Conservation (phyloP, 2,888 invertebrate genomes). For the Heliothis peltigera region DNA sequence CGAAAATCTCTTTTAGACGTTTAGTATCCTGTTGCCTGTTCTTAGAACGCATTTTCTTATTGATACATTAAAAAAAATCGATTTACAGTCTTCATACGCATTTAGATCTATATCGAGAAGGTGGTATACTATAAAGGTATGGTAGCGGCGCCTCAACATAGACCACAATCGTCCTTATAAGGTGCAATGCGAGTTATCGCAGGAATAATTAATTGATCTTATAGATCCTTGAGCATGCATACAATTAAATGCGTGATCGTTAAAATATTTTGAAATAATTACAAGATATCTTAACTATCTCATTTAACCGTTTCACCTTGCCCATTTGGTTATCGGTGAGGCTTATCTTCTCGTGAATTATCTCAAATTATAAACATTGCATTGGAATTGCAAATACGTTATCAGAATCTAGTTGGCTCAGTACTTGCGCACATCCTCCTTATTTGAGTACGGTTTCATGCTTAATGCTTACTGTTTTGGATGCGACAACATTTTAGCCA, state of each 20-base stretch:
- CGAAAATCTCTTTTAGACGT: constrained; percentile 34
- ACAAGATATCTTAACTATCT: constrained; percentile 51
- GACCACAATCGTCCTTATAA: constrained; percentile 73
- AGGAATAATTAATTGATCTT: constrained; percentile 77
- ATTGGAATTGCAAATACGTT: constrained; percentile 42
- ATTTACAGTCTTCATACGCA: constrained; percentile 67
- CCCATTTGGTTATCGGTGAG: constrained; percentile 39
- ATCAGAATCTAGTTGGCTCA: constrained; percentile 36
- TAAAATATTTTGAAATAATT: constrained; percentile 74
- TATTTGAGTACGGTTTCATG: constrained; percentile 32
- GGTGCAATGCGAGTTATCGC: constrained; percentile 69
- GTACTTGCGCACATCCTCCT: constrained; percentile 38
- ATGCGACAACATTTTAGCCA: constrained; percentile 44
- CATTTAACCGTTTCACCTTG: constrained; percentile 44
- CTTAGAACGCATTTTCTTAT: constrained; percentile 60
- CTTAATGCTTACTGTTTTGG: constrained; percentile 39
- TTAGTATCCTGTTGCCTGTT: constrained; percentile 50
- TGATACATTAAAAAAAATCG: constrained; percentile 59
- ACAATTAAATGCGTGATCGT: constrained; percentile 73
- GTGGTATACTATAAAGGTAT: constrained; percentile 68
- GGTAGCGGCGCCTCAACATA: constrained; percentile 73
- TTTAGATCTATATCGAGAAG: constrained; percentile 67
- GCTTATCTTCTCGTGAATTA: constrained; percentile 52
- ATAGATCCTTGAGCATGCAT: constrained; percentile 69
- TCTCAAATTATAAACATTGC: constrained; percentile 56